These are phyloP conservation scores for Solenopsis fugax DNA, from an alignment of 1,140 invertebrate genomes.

Conservation along the genomic window DNA sequence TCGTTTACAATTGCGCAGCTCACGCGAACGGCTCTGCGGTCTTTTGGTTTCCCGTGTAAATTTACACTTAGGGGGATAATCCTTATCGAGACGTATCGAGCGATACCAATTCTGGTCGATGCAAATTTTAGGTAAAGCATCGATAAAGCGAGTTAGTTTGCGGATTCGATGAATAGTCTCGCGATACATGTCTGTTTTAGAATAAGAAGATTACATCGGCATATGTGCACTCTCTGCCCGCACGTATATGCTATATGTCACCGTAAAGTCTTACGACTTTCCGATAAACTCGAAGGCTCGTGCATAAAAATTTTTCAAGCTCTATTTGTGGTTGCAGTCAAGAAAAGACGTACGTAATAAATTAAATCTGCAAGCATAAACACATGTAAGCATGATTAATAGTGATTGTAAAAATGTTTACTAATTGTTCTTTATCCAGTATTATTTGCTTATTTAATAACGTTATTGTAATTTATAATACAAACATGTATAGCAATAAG, in stretches of 20 bases:
- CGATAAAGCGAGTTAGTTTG: constrained; percentile 42
- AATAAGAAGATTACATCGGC: constrained; percentile 51
- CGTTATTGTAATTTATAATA: not conserved
- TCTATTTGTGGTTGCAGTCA: not conserved
- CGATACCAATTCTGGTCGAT: constrained; percentile 41
- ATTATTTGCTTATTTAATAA: not conserved
- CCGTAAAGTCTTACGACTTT: not conserved
- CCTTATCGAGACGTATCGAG: constrained; percentile 43
- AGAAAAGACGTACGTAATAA: not conserved
- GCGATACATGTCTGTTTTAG: not conserved
- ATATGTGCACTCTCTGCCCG: not conserved
- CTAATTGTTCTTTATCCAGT: not conserved
- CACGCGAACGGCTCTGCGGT: constrained; percentile 9
- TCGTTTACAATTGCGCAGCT: constrained; percentile 26
- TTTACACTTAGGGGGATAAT: constrained; percentile 51
- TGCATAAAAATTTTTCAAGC: not conserved
- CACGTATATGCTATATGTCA: not conserved
- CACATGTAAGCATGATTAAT: not conserved
- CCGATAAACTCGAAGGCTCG: not conserved
- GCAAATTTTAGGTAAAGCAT: constrained; percentile 44
- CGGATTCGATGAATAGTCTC: constrained; percentile 32
- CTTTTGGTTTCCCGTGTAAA: constrained; percentile 49
- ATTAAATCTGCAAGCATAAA: not conserved
- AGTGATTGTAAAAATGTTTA: not conserved
- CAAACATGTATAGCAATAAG: not conserved